phyloP scores from a whole-genome alignment of 2,113 vertebrate species.

The Nerophis ophidion region DNA sequence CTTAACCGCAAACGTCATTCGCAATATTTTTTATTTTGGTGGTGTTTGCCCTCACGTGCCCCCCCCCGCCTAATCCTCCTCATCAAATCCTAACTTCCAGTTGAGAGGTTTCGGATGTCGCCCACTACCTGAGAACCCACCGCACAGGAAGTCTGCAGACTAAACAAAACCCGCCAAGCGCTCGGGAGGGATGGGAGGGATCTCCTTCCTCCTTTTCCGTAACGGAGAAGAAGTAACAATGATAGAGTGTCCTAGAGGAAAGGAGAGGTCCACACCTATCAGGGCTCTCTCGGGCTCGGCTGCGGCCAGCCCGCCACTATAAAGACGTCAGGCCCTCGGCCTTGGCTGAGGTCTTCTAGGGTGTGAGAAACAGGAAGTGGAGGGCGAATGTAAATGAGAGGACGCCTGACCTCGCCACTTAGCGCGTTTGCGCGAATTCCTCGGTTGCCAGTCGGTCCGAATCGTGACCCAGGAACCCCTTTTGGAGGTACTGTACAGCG shows the following conservation, averaged over 20 bases:
- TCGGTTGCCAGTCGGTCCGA: slow-evolving; percentile 6
- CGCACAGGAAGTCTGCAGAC: slow-evolving; percentile 38
- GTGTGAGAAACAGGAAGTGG: slow-evolving; percentile 51
- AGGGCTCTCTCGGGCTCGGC: slow-evolving; percentile 4
- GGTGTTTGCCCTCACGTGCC: background rate
- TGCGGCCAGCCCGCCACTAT: slow-evolving; percentile 33
- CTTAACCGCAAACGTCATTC: no score
- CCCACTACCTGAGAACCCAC: slow-evolving; percentile 39
- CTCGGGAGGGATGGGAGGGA: slow-evolving; percentile 55
- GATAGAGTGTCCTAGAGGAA: slow-evolving; percentile 48
- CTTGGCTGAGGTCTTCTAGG: slow-evolving; percentile 31
- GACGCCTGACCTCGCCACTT: slow-evolving; percentile 46
- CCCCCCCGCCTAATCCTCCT: background rate
- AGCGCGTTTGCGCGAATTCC: slow-evolving; percentile 5
- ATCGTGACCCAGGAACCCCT: slow-evolving; percentile 35
- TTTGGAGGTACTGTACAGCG: slow-evolving; percentile 14
- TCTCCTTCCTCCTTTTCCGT: slow-evolving; percentile 44
- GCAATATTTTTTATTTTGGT: no score
- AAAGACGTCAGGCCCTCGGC: slow-evolving; percentile 39
- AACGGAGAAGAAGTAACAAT: slow-evolving; percentile 47
- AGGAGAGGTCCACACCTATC: slow-evolving; percentile 34
- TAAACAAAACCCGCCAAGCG: slow-evolving; percentile 48
- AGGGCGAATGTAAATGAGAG: slow-evolving; percentile 42
- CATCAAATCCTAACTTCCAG: background rate
- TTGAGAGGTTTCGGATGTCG: slow-evolving; percentile 13